Evolutionary conservation across 1,140 invertebrate species (phyloP).

Genomic region (Hermetia illucens): DNA sequence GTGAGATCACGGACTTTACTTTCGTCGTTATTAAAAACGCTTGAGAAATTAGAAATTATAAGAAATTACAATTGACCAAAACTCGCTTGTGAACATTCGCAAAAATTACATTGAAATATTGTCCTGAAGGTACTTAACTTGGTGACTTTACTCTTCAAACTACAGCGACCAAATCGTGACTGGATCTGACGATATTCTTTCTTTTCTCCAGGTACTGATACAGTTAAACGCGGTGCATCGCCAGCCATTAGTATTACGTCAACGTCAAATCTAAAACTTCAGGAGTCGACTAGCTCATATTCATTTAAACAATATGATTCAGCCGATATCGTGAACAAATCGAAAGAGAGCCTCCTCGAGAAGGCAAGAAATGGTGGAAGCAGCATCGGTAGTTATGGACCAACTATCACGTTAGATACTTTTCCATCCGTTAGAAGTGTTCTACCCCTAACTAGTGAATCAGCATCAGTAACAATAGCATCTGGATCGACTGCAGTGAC

Average conservation of each 20-base stretch:
- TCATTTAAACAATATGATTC: conserved; percentile 13
- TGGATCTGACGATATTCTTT: conserved; percentile 1
- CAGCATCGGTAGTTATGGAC: conserved; percentile 1
- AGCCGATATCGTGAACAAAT: background rate
- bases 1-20: too few relatives aligned
- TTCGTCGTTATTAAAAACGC: too few relatives aligned
- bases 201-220: conserved; percentile 23
- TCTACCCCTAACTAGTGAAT: background rate
- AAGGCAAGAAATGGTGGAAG: background rate
- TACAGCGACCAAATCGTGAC: too few relatives aligned
- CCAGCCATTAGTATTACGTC: conserved; percentile 14
- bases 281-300: conserved; percentile 25
- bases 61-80: too few relatives aligned
- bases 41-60: too few relatives aligned
- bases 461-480: conserved; percentile 1
- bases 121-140: too few relatives aligned
- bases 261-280: conserved; percentile 23
- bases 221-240: conserved; percentile 29
- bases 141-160: too few relatives aligned
- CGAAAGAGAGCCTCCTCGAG: background rate
- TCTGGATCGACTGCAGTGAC: background rate
- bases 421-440: conserved; percentile 1
- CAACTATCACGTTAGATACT: background rate
- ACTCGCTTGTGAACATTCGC: too few relatives aligned
- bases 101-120: too few relatives aligned